Evolutionary conservation across 2,113 vertebrate species (phyloP).

Genomic region (Phyllostomus discolor): DNA sequence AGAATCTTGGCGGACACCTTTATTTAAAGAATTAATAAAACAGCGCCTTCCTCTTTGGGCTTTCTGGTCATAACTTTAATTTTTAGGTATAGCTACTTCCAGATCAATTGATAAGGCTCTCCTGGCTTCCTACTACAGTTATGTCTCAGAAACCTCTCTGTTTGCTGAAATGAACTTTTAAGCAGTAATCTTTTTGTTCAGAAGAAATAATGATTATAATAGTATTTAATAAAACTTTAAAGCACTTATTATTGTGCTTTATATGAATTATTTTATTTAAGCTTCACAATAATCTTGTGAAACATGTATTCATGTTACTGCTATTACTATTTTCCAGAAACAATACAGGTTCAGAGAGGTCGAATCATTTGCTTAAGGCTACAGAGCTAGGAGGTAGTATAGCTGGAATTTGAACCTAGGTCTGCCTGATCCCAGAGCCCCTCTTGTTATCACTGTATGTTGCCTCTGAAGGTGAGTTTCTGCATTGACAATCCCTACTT

Average conservation of each 20-base stretch:
- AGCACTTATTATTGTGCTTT: neutral
- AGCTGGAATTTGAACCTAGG: neutral
- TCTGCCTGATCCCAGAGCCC: neutral
- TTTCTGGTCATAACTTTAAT: neutral
- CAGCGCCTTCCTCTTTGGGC: neutral
- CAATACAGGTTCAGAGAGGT: neutral
- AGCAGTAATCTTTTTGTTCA: neutral
- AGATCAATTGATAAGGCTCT: neutral
- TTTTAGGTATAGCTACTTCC: neutral
- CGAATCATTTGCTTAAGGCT: neutral
- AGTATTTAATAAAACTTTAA: neutral
- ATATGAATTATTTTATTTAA: constrained; percentile 29
- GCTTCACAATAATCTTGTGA: neutral
- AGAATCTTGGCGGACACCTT: neutral
- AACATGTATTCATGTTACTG: neutral
- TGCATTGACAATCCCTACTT: neutral
- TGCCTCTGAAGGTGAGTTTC: neutral
- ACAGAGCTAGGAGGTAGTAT: neutral
- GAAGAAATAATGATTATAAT: neutral
- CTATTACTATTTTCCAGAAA: constrained; percentile 7
- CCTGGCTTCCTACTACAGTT: neutral
- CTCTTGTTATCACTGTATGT: neutral
- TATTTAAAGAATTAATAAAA: neutral
- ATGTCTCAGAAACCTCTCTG: neutral
- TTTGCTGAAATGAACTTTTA: neutral